Evolutionary conservation across 2,113 vertebrate species (phyloP).

Genomic region (Rhagologus leucostigma): DNA sequence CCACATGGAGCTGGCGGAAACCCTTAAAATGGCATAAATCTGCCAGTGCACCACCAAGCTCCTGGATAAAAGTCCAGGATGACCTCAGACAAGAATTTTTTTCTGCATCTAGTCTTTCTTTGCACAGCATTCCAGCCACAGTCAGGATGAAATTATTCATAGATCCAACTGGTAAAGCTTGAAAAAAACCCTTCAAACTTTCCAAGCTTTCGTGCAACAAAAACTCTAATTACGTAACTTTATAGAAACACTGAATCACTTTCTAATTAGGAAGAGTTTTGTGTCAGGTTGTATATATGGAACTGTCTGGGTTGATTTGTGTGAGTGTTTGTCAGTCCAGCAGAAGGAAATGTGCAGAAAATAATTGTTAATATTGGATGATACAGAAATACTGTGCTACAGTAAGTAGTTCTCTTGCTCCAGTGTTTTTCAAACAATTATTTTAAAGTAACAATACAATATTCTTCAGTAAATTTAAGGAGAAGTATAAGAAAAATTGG

Average conservation of each 20-base stretch:
- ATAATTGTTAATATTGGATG: neutral
- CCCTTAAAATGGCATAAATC: neutral
- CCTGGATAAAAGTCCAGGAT: neutral
- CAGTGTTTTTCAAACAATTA: neutral
- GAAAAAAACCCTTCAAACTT: neutral
- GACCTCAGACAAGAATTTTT: neutral
- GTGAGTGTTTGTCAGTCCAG: neutral
- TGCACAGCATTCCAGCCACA: neutral
- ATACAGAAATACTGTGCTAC: neutral
- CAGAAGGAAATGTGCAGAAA: neutral
- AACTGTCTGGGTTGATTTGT: neutral
- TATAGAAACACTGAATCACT: neutral
- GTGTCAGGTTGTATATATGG: neutral
- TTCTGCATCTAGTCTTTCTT: neutral
- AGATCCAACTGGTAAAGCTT: neutral
- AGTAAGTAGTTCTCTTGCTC: neutral
- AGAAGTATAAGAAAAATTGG: neutral
- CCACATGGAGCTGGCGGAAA: rapidly evolving
- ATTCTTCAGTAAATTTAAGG: neutral
- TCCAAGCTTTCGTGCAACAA: neutral
- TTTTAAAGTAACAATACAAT: neutral
- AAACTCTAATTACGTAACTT: neutral
- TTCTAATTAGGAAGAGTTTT: slow-evolving; percentile 7
- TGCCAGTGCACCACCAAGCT: rapidly evolving
- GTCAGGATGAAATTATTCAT: neutral